Evolutionary conservation across 2,797 vertebrate genomes (phyloP).

Genomic region (Orientallactaga sibirica): DNA sequence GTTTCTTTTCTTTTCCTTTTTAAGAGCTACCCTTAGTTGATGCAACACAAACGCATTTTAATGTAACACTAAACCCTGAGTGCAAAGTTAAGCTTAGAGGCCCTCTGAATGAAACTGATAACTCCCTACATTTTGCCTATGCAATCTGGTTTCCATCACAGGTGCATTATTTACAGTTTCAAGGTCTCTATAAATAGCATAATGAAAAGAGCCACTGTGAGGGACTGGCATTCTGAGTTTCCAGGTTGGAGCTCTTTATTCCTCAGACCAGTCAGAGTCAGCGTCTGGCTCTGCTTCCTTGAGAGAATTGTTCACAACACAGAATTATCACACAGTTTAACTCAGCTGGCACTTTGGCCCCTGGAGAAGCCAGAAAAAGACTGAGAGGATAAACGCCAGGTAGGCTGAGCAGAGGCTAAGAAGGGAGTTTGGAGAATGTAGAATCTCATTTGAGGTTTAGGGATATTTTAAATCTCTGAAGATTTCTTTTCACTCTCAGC

Average conservation of each 20-base stretch:
- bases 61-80: not conserved
- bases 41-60: not conserved
- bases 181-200: not conserved
- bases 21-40: not conserved
- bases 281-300: conserved; percentile 22
- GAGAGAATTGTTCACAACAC: not conserved
- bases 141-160: not conserved
- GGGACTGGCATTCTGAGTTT: not conserved
- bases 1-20: not conserved
- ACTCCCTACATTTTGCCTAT: not conserved
- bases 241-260: conserved; percentile 22
- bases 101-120: not conserved
- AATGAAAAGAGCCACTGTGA: not conserved
- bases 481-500: conserved; percentile 56
- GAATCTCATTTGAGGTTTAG: conserved; percentile 61
- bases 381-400: conserved; percentile 58
- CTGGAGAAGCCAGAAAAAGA: conserved; percentile 54
- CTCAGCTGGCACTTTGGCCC: conserved; percentile 50
- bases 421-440: conserved; percentile 14
- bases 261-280: not conserved
- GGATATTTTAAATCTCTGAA: conserved; percentile 42
- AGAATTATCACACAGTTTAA: conserved; percentile 71
- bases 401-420: not conserved
- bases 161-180: not conserved
- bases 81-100: not conserved